A percentile compares a stretch with the other conserved stretches of the same genome.
Conservation (phyloP, 2,797 vertebrate species). For the Heliangelus exortis region DNA sequence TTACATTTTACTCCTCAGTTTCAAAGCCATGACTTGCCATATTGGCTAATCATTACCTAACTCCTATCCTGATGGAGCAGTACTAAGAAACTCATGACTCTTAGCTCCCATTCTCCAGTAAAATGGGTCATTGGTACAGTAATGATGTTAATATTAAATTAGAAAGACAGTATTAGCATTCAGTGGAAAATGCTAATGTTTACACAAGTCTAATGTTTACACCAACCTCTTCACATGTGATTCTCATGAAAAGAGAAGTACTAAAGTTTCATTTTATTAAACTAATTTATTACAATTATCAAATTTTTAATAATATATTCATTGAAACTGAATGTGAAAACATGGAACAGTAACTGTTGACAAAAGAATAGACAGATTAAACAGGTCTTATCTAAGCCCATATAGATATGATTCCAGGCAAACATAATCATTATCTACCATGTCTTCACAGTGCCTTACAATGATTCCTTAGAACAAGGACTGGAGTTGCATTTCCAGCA, state of each 20-base stretch:
- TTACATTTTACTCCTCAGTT: background rate
- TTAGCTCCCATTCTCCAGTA: background rate
- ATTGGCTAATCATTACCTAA: background rate
- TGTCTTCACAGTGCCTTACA: conserved; percentile 34
- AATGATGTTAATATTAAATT: background rate
- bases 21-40: background rate
- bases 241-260: background rate
- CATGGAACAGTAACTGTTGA: background rate
- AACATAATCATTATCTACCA: background rate
- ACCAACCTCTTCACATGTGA: background rate
- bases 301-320: background rate
- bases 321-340: background rate
- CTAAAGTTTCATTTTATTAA: background rate
- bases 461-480: background rate
- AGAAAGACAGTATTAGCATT: background rate
- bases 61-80: background rate
- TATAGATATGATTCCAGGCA: conserved; percentile 19
- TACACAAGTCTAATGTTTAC: too few relatives aligned
- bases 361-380: conserved; percentile 25
- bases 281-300: background rate
- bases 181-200: too few relatives aligned
- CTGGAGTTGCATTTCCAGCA: background rate
- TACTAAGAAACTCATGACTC: background rate
- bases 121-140: background rate
- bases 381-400: conserved; percentile 35